phyloP scores from a whole-genome alignment of 1,140 invertebrate species.

The Tribolium madens region DNA sequence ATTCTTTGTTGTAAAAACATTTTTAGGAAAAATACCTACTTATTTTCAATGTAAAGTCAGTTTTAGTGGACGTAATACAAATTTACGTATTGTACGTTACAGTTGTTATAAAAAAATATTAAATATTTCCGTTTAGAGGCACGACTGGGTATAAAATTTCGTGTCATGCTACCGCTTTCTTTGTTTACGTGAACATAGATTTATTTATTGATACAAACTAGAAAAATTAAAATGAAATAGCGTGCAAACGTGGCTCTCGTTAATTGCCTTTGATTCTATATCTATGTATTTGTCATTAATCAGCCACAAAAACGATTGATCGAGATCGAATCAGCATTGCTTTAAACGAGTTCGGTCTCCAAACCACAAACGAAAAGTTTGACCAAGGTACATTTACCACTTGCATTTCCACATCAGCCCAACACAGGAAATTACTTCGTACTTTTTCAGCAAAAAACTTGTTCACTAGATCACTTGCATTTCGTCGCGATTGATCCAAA shows the following conservation, averaged over 20 bases:
- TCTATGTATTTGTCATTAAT: conserved; percentile 43
- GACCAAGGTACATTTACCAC: conserved; percentile 14
- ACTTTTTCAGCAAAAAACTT: neutral
- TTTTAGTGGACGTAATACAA: too few relatives aligned
- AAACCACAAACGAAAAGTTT: conserved; percentile 38
- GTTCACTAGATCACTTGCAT: neutral
- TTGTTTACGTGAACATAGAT: too few relatives aligned
- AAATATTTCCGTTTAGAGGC: too few relatives aligned
- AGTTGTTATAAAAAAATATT: too few relatives aligned
- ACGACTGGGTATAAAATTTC: too few relatives aligned
- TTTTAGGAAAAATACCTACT: too few relatives aligned
- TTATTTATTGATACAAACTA: too few relatives aligned
- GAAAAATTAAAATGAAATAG: too few relatives aligned
- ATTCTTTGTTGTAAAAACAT: too few relatives aligned
- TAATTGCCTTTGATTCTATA: conserved; percentile 27
- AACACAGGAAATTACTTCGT: conserved; percentile 39
- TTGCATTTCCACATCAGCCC: conserved; percentile 14
- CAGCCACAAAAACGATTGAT: conserved; percentile 49
- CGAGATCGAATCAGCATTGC: conserved; percentile 30
- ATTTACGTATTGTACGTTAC: too few relatives aligned
- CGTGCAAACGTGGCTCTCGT: neutral
- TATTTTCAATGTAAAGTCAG: too few relatives aligned
- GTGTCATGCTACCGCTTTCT: too few relatives aligned
- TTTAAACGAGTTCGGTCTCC: conserved; percentile 22
- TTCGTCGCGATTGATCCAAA: conserved; percentile 5